Evolutionary conservation across 2,888 invertebrate species (phyloP).

Genomic region (Ditula angustiorana): DNA sequence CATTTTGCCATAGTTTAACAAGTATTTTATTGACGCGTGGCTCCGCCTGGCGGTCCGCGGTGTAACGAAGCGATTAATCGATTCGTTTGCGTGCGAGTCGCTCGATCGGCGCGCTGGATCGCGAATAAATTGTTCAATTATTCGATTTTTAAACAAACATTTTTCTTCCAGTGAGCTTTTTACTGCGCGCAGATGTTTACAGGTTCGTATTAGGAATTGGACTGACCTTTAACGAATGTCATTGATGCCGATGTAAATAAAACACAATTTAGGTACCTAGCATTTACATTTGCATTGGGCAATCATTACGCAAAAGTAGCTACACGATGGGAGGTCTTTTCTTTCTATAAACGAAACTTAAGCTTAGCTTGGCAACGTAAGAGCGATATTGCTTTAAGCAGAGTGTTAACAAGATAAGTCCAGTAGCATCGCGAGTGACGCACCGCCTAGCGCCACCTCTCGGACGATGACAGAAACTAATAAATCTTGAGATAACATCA

Average conservation of each 20-base stretch:
- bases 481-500: constrained; percentile 85
- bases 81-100: constrained; percentile 79
- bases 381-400: constrained; percentile 55
- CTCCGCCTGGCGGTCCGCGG: constrained; percentile 78
- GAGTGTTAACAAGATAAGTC: constrained; percentile 61
- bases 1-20: constrained; percentile 85
- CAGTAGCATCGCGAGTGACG: constrained; percentile 72
- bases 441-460: constrained; percentile 83
- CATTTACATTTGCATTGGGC: constrained; percentile 6
- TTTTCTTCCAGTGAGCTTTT: constrained; percentile 58
- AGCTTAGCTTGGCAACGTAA: constrained; percentile 30
- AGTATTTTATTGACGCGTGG: constrained; percentile 84
- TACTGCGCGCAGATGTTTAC: constrained; percentile 46
- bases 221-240: constrained; percentile 33
- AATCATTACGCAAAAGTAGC: constrained; percentile 13
- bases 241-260: constrained; percentile 8
- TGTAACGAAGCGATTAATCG: constrained; percentile 82
- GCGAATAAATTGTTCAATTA: constrained; percentile 67
- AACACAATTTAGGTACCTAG: not conserved
- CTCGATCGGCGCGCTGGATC: constrained; percentile 65
- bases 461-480: constrained; percentile 80
- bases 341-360: constrained; percentile 26
- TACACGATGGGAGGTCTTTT: constrained; percentile 50
- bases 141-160: constrained; percentile 65
- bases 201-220: constrained; percentile 41